A percentile compares a stretch with the other conserved stretches of the same genome.
These are phyloP conservation scores for Potorous gilbertii DNA, from an alignment of 2,797 vertebrate species.

Conservation along the genomic window DNA sequence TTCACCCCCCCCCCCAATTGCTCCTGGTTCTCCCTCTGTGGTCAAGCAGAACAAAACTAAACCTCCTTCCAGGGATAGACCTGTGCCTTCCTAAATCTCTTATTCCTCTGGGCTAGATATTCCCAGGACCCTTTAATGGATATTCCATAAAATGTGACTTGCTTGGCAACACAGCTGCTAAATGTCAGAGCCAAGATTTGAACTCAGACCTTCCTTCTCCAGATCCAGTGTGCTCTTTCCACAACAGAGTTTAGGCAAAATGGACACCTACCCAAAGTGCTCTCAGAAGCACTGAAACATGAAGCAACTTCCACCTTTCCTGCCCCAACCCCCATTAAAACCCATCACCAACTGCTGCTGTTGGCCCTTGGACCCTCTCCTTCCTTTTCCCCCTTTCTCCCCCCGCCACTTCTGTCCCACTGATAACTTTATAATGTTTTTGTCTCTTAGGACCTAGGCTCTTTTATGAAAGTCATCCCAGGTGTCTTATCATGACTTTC, in stretches of 20 bases:
- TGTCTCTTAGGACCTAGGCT: not conserved
- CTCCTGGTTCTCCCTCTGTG: not conserved
- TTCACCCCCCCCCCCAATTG: not conserved
- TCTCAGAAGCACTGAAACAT: not conserved
- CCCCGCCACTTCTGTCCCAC: not conserved
- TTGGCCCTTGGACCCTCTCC: not conserved
- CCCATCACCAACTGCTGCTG: not conserved
- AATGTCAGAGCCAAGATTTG: not conserved
- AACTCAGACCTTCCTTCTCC: not conserved
- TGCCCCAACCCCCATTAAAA: not conserved
- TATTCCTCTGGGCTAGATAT: not conserved
- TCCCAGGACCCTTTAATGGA: not conserved
- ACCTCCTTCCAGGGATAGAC: not conserved
- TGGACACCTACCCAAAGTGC: not conserved
- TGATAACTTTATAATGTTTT: not conserved
- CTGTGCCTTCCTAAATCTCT: not conserved
- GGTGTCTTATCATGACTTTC: not conserved
- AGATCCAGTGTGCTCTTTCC: not conserved
- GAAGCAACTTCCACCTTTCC: not conserved
- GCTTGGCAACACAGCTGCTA: not conserved
- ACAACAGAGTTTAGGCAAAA: not conserved
- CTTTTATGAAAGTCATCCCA: not conserved
- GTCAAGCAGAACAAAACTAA: not conserved
- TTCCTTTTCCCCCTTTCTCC: not conserved
- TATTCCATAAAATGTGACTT: not conserved